These are phyloP conservation scores for Hemibagrus wyckioides DNA, from an alignment of 2,113 vertebrate genomes.

Conservation along the genomic window DNA sequence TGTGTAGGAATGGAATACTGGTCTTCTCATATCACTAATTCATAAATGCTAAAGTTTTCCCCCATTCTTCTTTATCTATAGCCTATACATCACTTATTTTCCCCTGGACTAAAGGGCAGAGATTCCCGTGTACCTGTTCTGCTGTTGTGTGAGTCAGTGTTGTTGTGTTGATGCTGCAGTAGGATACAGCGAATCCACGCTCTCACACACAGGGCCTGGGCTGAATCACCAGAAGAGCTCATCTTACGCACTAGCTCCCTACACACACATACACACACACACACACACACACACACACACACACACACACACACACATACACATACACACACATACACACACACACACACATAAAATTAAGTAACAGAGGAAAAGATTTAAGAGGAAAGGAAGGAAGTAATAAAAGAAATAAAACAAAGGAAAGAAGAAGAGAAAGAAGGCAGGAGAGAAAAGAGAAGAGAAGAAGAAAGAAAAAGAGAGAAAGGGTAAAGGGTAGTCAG, in stretches of 20 bases:
- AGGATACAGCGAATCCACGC: conserved; percentile 93
- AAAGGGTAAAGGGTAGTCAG: background rate
- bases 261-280: conserved; percentile 14
- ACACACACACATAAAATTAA: background rate
- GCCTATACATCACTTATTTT: too few relatives aligned
- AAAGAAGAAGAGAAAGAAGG: background rate
- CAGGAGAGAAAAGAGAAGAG: too few relatives aligned
- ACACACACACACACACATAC: background rate
- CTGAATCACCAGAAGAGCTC: conserved; percentile 71
- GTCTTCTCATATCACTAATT: background rate
- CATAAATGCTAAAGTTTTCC: background rate
- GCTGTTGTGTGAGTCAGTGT: conserved; percentile 66
- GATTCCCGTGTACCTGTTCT: conserved; percentile 63
- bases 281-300: conserved; percentile 15
- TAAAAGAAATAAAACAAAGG: too few relatives aligned
- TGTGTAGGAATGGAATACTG: too few relatives aligned
- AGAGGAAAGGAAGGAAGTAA: background rate
- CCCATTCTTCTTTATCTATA: too few relatives aligned
- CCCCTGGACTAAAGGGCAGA: background rate
- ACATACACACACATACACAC: background rate
- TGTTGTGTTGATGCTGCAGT: conserved; percentile 86
- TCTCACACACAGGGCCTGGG: conserved; percentile 84
- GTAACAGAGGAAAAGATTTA: background rate
- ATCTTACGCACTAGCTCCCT: conserved; percentile 80
- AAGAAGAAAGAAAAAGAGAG: background rate